Evolutionary conservation across 2,888 invertebrate genomes (phyloP).

Genomic region (Penaeus monodon): DNA sequence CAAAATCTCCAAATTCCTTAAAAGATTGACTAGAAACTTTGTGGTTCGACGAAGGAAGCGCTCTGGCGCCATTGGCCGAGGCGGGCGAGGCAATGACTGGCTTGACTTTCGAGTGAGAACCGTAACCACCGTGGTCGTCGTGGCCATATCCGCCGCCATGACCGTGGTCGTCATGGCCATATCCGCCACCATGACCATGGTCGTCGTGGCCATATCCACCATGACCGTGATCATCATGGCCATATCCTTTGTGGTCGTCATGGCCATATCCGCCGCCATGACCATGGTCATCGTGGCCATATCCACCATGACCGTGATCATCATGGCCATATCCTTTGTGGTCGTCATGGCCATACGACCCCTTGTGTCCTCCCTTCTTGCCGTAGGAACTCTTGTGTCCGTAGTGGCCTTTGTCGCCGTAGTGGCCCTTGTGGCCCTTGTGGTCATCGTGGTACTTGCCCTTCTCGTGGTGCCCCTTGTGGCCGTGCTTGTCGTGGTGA

Average conservation of each 20-base stretch:
- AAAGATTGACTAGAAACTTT: no score
- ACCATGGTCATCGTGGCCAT: neutral
- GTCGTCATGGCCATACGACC: slow-evolving; percentile 39
- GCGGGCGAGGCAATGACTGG: no score
- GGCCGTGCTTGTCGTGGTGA: slow-evolving; percentile 66
- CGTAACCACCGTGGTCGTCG: no score
- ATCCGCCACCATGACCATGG: neutral
- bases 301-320: neutral
- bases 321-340: no score
- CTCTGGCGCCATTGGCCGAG: no score
- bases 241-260: no score
- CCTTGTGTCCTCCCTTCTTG: slow-evolving; percentile 57
- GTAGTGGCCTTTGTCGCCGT: slow-evolving; percentile 75
- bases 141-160: no score
- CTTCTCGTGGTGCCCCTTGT: slow-evolving; percentile 81
- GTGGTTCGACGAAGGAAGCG: no score
- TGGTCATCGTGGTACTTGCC: slow-evolving; percentile 71
- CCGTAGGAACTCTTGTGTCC: slow-evolving; percentile 69
- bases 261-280: no score
- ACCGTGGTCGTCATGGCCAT: neutral
- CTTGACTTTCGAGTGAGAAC: no score
- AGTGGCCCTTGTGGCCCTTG: slow-evolving; percentile 73
- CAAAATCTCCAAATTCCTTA: no score
- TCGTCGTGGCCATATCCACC: neutral
- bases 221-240: slow-evolving; percentile 9